A percentile compares a stretch with the other conserved stretches of the same genome.
Evolutionary conservation across 2,797 vertebrate genomes (phyloP).

Genomic region (Helarctos malayanus): DNA sequence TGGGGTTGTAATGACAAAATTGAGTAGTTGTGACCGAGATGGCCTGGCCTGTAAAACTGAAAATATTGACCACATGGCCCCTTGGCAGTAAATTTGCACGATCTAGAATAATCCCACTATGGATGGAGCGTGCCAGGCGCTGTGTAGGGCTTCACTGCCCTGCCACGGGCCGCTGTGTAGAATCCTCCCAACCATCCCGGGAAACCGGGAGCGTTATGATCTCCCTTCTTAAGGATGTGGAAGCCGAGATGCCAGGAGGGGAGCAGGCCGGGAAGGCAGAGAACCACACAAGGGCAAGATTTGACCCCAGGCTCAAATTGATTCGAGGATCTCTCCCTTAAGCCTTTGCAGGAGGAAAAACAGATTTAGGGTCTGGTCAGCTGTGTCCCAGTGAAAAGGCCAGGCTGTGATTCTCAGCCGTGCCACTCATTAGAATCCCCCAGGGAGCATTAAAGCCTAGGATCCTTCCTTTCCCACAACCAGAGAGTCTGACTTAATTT

Average conservation of each 20-base stretch:
- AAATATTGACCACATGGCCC: not conserved
- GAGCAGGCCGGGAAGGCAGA: rapidly evolving
- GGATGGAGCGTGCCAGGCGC: rapidly evolving
- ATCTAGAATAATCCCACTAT: rapidly evolving
- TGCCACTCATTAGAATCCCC: not conserved
- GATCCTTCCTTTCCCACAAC: not conserved
- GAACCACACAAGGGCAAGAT: not conserved
- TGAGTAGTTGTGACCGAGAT: not conserved
- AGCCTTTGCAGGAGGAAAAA: not conserved
- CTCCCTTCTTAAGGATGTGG: rapidly evolving
- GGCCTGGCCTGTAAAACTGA: not conserved
- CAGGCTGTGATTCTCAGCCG: not conserved
- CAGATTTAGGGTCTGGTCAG: not conserved
- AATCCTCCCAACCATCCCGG: not conserved
- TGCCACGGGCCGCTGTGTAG: rapidly evolving
- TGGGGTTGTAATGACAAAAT: not conserved
- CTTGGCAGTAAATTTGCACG: no score
- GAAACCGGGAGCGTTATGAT: not conserved
- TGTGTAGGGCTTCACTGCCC: rapidly evolving
- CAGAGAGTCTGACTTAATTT: not conserved
- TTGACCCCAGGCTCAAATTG: not conserved
- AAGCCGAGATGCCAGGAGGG: rapidly evolving
- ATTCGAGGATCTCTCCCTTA: not conserved
- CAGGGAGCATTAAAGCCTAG: not conserved
- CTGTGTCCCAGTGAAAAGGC: not conserved